Conservation (phyloP, 2,888 invertebrate genomes). For the Digitonthophagus gazella region DNA sequence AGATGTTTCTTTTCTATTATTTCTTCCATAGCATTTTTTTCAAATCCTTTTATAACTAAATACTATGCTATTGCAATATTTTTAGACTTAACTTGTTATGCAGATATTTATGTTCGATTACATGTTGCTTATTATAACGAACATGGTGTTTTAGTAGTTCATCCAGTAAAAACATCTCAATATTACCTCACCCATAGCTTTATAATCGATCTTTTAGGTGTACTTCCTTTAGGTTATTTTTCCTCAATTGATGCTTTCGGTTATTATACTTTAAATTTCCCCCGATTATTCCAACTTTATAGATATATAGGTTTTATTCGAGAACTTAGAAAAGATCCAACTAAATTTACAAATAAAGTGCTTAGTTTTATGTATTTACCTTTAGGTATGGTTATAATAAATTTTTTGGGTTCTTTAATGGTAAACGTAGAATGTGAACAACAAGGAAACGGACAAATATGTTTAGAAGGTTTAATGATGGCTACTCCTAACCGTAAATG, state of each 20-base stretch:
- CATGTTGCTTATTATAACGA: conserved; percentile 33
- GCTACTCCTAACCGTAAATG: background rate
- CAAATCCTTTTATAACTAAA: background rate
- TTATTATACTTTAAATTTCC: conserved; percentile 14
- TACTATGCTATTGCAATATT: conserved; percentile 6
- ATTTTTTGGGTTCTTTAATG: conserved; percentile 19
- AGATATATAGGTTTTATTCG: conserved; percentile 17
- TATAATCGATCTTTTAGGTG: conserved; percentile 27
- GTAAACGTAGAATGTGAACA: conserved; percentile 8
- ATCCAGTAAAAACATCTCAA: conserved; percentile 31
- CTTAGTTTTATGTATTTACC: conserved; percentile 17
- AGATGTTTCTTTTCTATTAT: conserved; percentile 28
- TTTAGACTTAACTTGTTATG: conserved; percentile 27
- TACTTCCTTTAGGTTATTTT: conserved; percentile 23
- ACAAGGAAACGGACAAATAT: too few relatives aligned
- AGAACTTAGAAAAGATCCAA: background rate
- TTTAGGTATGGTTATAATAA: conserved; percentile 12
- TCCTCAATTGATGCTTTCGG: conserved; percentile 8
- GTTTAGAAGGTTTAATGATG: conserved; percentile 1
- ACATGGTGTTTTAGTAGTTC: conserved; percentile 29
- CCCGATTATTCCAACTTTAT: conserved; percentile 20
- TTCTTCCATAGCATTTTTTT: conserved; percentile 21
- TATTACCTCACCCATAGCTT: conserved; percentile 31
- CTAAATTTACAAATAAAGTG: conserved; percentile 1
- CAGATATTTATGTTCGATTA: conserved; percentile 33